These are phyloP conservation scores for Phorcus lineatus DNA, from an alignment of 2,888 invertebrate genomes.

Conservation along the genomic window DNA sequence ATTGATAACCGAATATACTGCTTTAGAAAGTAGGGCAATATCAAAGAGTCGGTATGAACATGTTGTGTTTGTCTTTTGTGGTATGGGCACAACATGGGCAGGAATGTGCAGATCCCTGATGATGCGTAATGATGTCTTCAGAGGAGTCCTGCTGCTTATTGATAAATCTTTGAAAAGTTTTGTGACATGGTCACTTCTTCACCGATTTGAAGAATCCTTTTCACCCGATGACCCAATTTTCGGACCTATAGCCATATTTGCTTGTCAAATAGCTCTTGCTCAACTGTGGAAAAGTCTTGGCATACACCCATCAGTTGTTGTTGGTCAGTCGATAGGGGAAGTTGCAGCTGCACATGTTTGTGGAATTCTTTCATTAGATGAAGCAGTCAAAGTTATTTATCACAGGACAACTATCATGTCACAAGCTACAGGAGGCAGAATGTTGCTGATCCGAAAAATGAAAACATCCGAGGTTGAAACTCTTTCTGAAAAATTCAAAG, in stretches of 20 bases:
- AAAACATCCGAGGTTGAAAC: constrained; percentile 32
- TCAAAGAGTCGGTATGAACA: background rate
- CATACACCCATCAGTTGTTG: constrained; percentile 41
- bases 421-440: constrained; percentile 41
- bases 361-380: constrained; percentile 41
- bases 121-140: constrained; percentile 33
- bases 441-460: constrained; percentile 48
- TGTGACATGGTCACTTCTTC: constrained; percentile 32
- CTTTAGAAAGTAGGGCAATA: background rate
- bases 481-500: constrained; percentile 26
- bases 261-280: constrained; percentile 49
- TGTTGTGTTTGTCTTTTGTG: constrained; percentile 54
- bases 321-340: constrained; percentile 61
- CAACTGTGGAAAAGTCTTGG: constrained; percentile 46
- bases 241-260: constrained; percentile 52
- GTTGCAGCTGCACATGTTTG: constrained; percentile 54
- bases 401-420: constrained; percentile 41
- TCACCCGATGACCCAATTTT: constrained; percentile 43
- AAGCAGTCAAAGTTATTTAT: constrained; percentile 52
- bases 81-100: constrained; percentile 52
- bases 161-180: constrained; percentile 32
- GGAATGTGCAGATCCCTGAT: constrained; percentile 54
- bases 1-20: background rate
- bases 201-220: constrained; percentile 35
- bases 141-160: constrained; percentile 36